These are phyloP conservation scores for Yoshiicerus persimilis DNA, from an alignment of 1,140 invertebrate species.

Conservation along the genomic window DNA sequence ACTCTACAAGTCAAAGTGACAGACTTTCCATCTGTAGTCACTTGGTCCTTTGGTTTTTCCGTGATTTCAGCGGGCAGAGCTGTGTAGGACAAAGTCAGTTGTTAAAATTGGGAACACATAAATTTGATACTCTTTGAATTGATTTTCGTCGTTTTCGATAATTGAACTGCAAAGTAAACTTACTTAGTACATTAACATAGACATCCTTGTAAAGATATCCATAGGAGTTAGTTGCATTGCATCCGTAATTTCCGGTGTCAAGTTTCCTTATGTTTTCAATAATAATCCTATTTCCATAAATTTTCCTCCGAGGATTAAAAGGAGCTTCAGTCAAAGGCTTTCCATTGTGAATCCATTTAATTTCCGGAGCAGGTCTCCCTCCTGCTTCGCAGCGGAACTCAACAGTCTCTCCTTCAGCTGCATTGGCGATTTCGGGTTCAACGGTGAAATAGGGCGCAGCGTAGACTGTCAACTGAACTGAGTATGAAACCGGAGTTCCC, in stretches of 20 bases:
- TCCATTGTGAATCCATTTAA: conserved; percentile 97
- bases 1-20: conserved; percentile 85
- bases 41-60: conserved; percentile 67
- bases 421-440: conserved; percentile 83
- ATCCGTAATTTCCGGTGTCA: conserved; percentile 92
- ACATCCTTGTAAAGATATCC: conserved; percentile 98
- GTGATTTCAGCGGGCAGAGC: conserved; percentile 88
- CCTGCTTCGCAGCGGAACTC: conserved; percentile 83
- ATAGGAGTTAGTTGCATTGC: conserved; percentile 93
- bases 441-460: conserved; percentile 88
- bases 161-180: conserved; percentile 46
- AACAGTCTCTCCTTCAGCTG: conserved; percentile 86
- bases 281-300: conserved; percentile 72
- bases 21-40: conserved; percentile 78
- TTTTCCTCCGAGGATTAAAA: conserved; percentile 68
- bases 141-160: background rate
- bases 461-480: conserved; percentile 76
- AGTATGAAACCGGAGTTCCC: conserved; percentile 76
- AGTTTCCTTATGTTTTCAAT: conserved; percentile 79
- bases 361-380: conserved; percentile 84
- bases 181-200: conserved; percentile 91
- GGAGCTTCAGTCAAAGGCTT: conserved; percentile 76
- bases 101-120: background rate
- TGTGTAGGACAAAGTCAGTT: conserved; percentile 49
- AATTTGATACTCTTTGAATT: background rate